These are phyloP conservation scores for Telmatochromis bifrenatus DNA, from an alignment of 2,113 vertebrate species.

Conservation along the genomic window DNA sequence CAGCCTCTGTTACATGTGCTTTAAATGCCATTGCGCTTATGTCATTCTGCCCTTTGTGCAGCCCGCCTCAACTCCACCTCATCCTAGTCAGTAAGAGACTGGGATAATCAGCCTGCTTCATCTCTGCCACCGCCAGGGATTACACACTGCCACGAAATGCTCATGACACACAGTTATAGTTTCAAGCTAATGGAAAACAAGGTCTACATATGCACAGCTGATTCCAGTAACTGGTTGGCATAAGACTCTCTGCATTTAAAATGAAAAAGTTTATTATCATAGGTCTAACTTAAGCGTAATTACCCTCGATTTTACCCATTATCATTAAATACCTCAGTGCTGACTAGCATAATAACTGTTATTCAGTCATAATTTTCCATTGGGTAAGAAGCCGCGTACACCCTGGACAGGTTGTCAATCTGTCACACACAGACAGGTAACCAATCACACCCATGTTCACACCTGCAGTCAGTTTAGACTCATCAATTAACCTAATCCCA, in stretches of 20 bases:
- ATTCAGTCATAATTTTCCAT: background rate
- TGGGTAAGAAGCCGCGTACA: background rate
- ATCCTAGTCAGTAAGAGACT: background rate
- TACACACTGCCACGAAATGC: background rate
- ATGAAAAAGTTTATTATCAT: background rate
- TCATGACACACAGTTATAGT: background rate
- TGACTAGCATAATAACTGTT: background rate
- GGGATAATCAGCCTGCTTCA: background rate
- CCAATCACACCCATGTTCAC: background rate
- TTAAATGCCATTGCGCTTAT: background rate
- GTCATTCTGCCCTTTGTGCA: background rate
- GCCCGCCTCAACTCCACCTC: background rate
- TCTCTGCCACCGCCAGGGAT: background rate
- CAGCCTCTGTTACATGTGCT: background rate
- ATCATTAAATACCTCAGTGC: background rate
- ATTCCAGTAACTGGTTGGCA: background rate
- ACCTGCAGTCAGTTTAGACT: background rate
- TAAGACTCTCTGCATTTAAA: background rate
- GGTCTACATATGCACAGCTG: background rate
- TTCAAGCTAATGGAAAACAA: background rate
- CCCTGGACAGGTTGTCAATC: background rate
- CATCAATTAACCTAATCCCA: background rate
- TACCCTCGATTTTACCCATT: background rate
- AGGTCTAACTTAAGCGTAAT: background rate
- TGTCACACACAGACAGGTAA: background rate